phyloP scores from a whole-genome alignment of 1,140 invertebrate genomes.

The Meteorus sp. region DNA sequence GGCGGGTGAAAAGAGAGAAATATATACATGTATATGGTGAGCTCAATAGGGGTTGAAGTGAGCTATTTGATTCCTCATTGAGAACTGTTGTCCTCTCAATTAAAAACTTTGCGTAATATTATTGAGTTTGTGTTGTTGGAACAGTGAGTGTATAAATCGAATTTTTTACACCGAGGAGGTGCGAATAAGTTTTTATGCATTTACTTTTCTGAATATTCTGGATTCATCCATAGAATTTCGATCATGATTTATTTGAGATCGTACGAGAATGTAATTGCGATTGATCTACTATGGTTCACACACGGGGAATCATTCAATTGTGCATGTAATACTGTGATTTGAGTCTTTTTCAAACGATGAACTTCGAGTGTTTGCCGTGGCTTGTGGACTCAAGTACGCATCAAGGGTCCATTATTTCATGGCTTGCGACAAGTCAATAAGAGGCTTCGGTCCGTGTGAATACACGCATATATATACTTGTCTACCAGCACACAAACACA shows the following conservation, averaged over 20 bases:
- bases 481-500: too few species aligned
- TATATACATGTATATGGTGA: neutral
- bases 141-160: too few species aligned
- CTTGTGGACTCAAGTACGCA: conserved; percentile 14
- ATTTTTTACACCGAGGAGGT: too few species aligned
- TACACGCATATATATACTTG: conserved; percentile 6
- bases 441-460: conserved; percentile 3
- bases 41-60: neutral
- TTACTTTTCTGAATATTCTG: too few species aligned
- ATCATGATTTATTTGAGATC: too few species aligned
- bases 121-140: neutral
- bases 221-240: too few species aligned
- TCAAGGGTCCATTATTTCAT: conserved; percentile 27
- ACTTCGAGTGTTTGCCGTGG: conserved; percentile 5
- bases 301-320: too few species aligned
- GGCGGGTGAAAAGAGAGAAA: neutral
- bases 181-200: too few species aligned
- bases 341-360: conserved; percentile 4
- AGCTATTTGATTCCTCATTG: conserved; percentile 4
- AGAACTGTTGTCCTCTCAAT: neutral
- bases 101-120: neutral
- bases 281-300: too few species aligned
- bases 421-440: conserved; percentile 24
- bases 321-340: too few species aligned
- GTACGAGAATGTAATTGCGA: too few species aligned